Conservation (phyloP, 2,888 invertebrate species). For the Epistrophe eligans region DNA sequence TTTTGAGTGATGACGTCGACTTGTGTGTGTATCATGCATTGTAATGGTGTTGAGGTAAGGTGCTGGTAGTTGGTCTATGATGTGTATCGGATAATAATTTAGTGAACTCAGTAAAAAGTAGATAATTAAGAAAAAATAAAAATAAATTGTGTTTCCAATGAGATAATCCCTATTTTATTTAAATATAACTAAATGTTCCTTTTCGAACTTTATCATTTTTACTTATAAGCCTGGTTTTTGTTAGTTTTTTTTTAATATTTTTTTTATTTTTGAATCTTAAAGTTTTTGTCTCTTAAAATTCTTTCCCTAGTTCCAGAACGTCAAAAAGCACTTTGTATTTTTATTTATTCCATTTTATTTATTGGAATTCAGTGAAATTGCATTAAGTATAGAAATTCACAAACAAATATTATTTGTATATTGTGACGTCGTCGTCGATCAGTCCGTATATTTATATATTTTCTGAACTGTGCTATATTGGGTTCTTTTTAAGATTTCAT, state of each 20-base stretch:
- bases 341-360: slow-evolving; percentile 8
- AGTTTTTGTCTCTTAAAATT: not conserved
- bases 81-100: too few relatives aligned
- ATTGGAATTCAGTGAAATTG: slow-evolving; percentile 40
- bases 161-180: too few relatives aligned
- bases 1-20: too few relatives aligned
- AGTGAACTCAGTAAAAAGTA: too few relatives aligned
- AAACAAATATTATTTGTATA: slow-evolving; percentile 16
- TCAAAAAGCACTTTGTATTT: slow-evolving; percentile 20
- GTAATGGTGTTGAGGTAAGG: too few relatives aligned
- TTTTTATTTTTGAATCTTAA: not conserved
- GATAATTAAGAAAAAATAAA: too few relatives aligned
- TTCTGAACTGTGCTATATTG: slow-evolving; percentile 3
- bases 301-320: not conserved
- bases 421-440: slow-evolving; percentile 28
- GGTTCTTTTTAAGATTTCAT: slow-evolving; percentile 62
- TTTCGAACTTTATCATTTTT: not conserved
- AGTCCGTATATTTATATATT: slow-evolving; percentile 29
- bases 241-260: not conserved
- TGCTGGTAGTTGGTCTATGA: too few relatives aligned
- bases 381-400: not conserved
- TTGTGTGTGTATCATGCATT: too few relatives aligned
- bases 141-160: too few relatives aligned
- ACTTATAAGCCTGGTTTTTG: not conserved
- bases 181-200: too few relatives aligned